Base-by-base conservation (phyloP, 2,113 vertebrate species). In the Anser cygnoides region DNA sequence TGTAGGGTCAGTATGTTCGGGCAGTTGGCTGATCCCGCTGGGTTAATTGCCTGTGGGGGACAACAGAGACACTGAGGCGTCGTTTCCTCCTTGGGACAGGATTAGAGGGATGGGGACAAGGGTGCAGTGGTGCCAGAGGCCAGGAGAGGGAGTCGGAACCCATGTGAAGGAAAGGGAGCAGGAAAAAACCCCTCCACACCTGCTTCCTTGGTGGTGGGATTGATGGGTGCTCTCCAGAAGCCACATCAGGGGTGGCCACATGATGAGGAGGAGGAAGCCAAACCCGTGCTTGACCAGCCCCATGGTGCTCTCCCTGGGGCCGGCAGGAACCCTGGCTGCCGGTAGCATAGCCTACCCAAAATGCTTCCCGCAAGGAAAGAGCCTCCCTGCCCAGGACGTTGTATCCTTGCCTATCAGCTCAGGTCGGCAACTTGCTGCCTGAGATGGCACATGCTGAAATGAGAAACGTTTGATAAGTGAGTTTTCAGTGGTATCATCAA, bases 131-230 rank as follows among this genome's bases (percentile, higher is more conserved):
- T 74, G 11, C 8, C 44, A n/a, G 79, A 54, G 35, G 37, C 90
- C 92, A 90, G 88, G 79, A 96, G 94, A 80, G 90, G 96, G 90
- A 95, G 95, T 76, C 44, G 85, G 67, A 94, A 55, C 10, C 59
- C 50, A 54, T 41, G 23, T 62, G 59, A 85, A 80, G 18, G 39
- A 49, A 84, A 79, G 23, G n/a, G 31, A 43, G 5, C 7, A 49
- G 46, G 9, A 21, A 14, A 46, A 82, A 76, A 86, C 4, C 33
- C 74, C 85, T 83, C 88, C 90, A 80, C 21, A 62, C 6, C 13
- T 37, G 29, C 10, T 80, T 66, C 35, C 11, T 65, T 92, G 28
- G 15, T 21, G 33, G 4, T 65, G 41, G 58, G 13, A 33, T 17
- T 46, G 62, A 58, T 67, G 50, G 19, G 13, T 68, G 20, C 33